Evolutionary conservation across 2,888 invertebrate species (phyloP).

Genomic region (Acanthopleura granulata): DNA sequence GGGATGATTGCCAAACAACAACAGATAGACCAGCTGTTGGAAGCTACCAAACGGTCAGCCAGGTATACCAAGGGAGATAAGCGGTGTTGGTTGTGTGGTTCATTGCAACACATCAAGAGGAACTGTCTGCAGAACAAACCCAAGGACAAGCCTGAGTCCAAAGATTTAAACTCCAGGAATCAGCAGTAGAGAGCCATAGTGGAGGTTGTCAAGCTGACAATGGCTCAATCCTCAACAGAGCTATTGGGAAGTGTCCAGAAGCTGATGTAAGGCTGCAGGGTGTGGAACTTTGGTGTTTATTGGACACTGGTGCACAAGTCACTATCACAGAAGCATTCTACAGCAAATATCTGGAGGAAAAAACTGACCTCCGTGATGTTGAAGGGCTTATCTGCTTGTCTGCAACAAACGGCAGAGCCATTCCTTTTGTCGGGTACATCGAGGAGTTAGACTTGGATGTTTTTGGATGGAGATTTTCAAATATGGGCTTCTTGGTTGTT

Average conservation of each 20-base stretch:
- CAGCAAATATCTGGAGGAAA: not conserved
- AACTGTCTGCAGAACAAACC: no score
- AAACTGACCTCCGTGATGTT: no score
- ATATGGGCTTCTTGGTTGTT: slow-evolving; percentile 7
- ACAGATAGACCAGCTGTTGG: no score
- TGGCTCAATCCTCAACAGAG: slow-evolving; percentile 26
- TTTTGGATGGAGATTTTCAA: not conserved
- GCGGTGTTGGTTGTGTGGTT: no score
- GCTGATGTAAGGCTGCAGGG: slow-evolving; percentile 11
- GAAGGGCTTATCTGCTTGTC: not conserved
- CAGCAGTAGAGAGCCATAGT: slow-evolving; percentile 26
- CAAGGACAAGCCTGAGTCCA: no score
- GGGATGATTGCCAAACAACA: no score
- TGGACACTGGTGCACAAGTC: slow-evolving; percentile 19
- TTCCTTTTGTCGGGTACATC: slow-evolving; percentile 14
- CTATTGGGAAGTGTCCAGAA: slow-evolving; percentile 27
- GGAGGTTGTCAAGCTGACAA: slow-evolving; percentile 13
- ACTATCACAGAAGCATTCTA: slow-evolving; percentile 1
- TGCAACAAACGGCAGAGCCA: slow-evolving; percentile 12
- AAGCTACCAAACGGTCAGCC: no score
- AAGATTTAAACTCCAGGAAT: slow-evolving; percentile 2
- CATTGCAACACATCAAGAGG: no score
- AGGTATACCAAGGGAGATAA: no score
- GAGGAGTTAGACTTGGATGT: slow-evolving; percentile 2
- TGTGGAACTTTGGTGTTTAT: slow-evolving; percentile 11